Evolutionary conservation across 2,888 invertebrate species (phyloP), one percentile per base, ranked within the genome.

Genomic region (Drosophila nigritarsus): DNA sequence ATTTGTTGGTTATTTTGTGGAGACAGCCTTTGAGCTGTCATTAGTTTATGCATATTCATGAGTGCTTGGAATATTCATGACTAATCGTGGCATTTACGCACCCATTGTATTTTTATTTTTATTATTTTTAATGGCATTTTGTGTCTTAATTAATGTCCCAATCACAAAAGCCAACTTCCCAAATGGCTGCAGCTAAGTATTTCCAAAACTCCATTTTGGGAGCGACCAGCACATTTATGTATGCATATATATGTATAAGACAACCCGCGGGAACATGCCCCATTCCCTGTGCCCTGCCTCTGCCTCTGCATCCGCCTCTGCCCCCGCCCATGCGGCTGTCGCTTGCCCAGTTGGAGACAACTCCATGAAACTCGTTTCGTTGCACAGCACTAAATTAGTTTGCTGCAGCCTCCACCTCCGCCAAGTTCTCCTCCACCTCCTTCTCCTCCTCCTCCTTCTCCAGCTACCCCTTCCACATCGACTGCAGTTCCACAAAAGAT

Each of bases 61-160:
- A 65, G 49, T 75, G 72, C 55, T 20, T 61, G 30, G 13, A 68
- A 71, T 80, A 80, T 80, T 67, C 71, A 80, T 80, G 55, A 56
- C 54, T 45, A 58, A 59, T 64, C 40, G 32, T 27, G 59, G 68
- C 51, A 65, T 59, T 66, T 71, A 73, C 55, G 67, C 65, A 76
- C 65, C 56, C 75, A 69, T 73, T 64, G 53, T 53, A 32, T 32
- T 51, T 50, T 36, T 48, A n/a, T 42, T 42, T 20, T 7, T 24
- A 7, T 45, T 45, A 8, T 58, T 74, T 82, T 82, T 70, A 78
- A 80, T 73, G 73, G 80, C 75, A 80, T 80, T 82, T 87, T 87
- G 86, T 87, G 90, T 87, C 86, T 87, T 87, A 89, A 87, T 87
- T 87, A 87, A 89, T 87, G 90, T 85, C 71, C 87, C 83, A 85